Evolutionary conservation across 1,140 invertebrate species (phyloP), one percentile per base, ranked within the genome.

Genomic region (Drusus annulatus): DNA sequence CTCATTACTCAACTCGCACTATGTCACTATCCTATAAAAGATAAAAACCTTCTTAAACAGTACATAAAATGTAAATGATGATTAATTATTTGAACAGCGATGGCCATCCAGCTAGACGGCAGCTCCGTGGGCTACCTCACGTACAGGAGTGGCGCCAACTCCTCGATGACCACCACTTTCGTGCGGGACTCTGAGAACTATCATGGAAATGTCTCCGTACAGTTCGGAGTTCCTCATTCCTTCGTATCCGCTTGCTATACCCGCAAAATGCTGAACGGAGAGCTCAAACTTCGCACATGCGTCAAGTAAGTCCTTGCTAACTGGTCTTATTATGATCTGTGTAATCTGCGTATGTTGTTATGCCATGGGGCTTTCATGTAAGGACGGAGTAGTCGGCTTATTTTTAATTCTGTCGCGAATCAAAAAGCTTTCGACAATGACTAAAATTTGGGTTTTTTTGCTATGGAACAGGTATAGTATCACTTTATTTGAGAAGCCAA

Each of bases 111-210:
- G 86, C 88, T 98, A 79, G 95, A 96, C 85, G 94, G 94, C 80
- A 93, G 96, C 85, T 95, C 95, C 0, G 93, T 97, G 52, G 97
- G 97, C 28, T 96, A 97, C 84, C 87, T 98, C 10, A 96, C 95
- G 0, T 97, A 96, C 85, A 94, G 95, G 86, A 92, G 92, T 0
- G 94, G 94, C 6, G 87, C 90, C 2, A 91, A 94, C 52, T 94
- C 93, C 16, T 93, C 94, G 0, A 93, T 98, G 92, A 94, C 92
- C 1, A 96, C 96, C 0, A 93, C 93, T 56, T 88, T 98, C 25
- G 93, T 95, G 45, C 92, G 94, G 81, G 94, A 95, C 84, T 94
- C 93, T 4, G 91, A 94, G 80, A 91, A 91, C 50, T 90, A 90
- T 85, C 89, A 94, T 84, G 85, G 92, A 78, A 90, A 93, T 86